Base-by-base conservation (phyloP, 2,888 invertebrate species). In the Micoletzkya japonica region DNA sequence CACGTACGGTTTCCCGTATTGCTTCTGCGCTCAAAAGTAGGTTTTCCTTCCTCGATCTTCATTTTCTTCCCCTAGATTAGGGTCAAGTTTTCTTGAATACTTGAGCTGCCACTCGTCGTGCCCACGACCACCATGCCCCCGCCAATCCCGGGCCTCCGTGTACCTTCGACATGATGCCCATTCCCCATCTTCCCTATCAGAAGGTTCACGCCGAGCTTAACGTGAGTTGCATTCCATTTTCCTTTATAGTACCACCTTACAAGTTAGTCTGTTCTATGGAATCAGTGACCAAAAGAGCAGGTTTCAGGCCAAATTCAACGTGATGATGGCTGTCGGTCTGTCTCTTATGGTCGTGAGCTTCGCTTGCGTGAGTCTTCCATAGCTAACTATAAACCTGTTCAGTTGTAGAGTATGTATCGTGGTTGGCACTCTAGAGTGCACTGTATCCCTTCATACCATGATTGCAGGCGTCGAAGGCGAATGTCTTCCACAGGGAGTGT, bases 151-250 rank as follows among this genome's bases (percentile, higher is more conserved):
- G 81, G 60, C 81, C 81, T 50, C 77, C 77, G 56, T 63, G 73
- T 70, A 81, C 73, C 58, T 75, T 75, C 70, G 81, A 81, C 72
- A 63, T 74, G 63, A 72, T 75, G 75, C 75, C 81, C 44, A 74
- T 81, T 54, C 81, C 81, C 56, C 73, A 71, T 71, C 76, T 80
- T 56, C 61, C 80, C 10, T 80, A 80, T 74, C 69, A 80, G 74
- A 76, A 78, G 75, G 71, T 73, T 44, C 44, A 44, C 44, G 44
- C 10, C 20, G 44, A 44, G 20, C 44, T 44, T 14, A 10, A 44
- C 10, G 44, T 44, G 20, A 14, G 20, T 44, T 14, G 20, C 10
- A 14, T 44, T 44, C 44, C 10, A 14, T 10, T 44, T 44, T 44
- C 10, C 20, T 20, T 44, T 10, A 44, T 20, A n/a, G n/a, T n/a